Conservation (phyloP, 2,113 vertebrate species). For the Rhombomys opimus region DNA sequence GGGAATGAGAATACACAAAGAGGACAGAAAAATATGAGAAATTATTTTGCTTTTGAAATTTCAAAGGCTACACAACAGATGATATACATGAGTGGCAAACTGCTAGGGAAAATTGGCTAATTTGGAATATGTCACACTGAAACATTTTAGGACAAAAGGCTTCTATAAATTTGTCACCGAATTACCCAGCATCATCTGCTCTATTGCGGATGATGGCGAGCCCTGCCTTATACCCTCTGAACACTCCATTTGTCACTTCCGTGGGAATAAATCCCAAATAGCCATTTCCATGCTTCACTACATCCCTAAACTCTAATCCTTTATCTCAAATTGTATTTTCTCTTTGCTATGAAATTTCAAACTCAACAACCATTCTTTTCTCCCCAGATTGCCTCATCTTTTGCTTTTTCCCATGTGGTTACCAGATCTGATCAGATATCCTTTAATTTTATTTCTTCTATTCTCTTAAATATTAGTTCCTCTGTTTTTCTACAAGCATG, state of each 20-base stretch:
- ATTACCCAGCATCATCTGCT: slow-evolving; percentile 56
- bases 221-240: not conserved
- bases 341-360: slow-evolving; percentile 40
- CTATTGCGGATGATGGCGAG: slow-evolving; percentile 44
- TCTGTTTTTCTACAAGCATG: slow-evolving; percentile 52
- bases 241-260: slow-evolving; percentile 63
- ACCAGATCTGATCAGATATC: slow-evolving; percentile 37
- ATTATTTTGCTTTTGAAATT: slow-evolving; percentile 62
- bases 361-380: slow-evolving; percentile 53
- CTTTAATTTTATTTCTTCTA: slow-evolving; percentile 39
- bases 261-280: slow-evolving; percentile 38
- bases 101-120: not conserved
- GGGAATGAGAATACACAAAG: slow-evolving; percentile 34
- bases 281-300: slow-evolving; percentile 14
- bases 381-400: not conserved
- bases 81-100: slow-evolving; percentile 72
- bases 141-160: slow-evolving; percentile 66
- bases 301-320: not conserved
- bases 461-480: slow-evolving; percentile 49
- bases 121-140: slow-evolving; percentile 63
- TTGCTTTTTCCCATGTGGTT: not conserved
- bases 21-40: slow-evolving; percentile 40
- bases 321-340: slow-evolving; percentile 67
- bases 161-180: slow-evolving; percentile 64
- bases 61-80: slow-evolving; percentile 56